phyloP scores from a whole-genome alignment of 2,888 invertebrate genomes.

The Alloscopus bannaensis region DNA sequence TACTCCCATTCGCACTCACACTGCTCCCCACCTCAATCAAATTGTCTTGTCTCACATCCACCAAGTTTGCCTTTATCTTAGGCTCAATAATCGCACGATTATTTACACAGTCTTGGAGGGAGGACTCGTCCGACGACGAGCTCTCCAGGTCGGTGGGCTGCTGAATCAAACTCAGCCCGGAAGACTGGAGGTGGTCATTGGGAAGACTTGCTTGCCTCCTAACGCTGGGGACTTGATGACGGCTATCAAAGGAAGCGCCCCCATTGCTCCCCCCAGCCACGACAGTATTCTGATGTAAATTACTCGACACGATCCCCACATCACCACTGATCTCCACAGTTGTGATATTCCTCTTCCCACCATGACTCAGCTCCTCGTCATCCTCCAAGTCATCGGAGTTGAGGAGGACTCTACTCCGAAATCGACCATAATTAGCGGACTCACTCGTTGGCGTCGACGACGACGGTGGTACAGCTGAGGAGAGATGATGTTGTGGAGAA shows the following conservation, averaged over 20 bases:
- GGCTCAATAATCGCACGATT: constrained; percentile 45
- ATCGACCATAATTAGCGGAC: constrained; percentile 46
- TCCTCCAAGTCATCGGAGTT: constrained; percentile 63
- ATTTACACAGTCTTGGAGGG: not conserved
- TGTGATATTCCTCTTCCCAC: constrained; percentile 64
- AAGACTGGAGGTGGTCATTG: constrained; percentile 58
- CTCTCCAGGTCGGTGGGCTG: constrained; percentile 40
- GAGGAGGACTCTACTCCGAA: constrained; percentile 62
- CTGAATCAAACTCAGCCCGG: constrained; percentile 57
- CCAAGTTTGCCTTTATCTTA: constrained; percentile 44
- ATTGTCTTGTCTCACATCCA: constrained; percentile 12
- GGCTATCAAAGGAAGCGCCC: not conserved
- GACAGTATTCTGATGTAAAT: constrained; percentile 24
- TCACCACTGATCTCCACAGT: constrained; percentile 70
- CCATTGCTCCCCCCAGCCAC: not conserved
- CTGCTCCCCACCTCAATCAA: constrained; percentile 48
- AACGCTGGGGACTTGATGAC: constrained; percentile 7
- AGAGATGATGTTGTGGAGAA: constrained; percentile 50
- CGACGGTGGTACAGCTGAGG: constrained; percentile 24
- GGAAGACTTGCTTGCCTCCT: constrained; percentile 35
- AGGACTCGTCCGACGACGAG: constrained; percentile 27
- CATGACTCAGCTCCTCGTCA: constrained; percentile 53
- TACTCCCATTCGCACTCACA: constrained; percentile 62
- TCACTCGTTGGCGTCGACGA: not conserved
- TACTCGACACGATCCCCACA: constrained; percentile 66